Percentiles rank a stretch among this genome's conserved stretches.
Evolutionary conservation across 2,888 invertebrate species (phyloP).

Genomic region (Piscicola geometra): DNA sequence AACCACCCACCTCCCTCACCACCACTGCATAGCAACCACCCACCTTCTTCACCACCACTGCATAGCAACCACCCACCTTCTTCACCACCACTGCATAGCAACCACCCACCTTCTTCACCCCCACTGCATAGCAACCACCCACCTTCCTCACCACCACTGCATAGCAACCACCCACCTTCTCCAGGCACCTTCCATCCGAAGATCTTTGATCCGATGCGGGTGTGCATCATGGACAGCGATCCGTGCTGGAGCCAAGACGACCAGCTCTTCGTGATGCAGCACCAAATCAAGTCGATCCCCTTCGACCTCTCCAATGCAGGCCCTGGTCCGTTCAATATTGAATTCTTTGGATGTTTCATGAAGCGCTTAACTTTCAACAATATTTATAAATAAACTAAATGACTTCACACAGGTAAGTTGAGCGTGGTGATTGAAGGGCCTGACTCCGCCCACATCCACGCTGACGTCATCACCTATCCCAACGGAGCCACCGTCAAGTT

Average conservation of each 20-base stretch:
- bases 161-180: no score
- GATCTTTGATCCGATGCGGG: conserved; percentile 12
- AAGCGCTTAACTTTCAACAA: no score
- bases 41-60: no score
- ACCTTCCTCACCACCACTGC: no score
- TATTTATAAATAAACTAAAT: background rate
- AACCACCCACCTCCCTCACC: no score
- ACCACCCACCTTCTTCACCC: no score
- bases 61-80: no score
- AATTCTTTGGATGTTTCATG: background rate
- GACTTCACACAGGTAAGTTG: conserved; percentile 29
- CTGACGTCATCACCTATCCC: conserved; percentile 31
- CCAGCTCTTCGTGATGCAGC: conserved; percentile 51
- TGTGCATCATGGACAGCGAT: conserved; percentile 17
- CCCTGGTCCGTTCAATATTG: conserved; percentile 58
- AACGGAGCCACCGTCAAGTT: conserved; percentile 35
- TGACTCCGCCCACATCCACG: conserved; percentile 11
- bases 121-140: no score
- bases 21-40: no score
- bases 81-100: no score
- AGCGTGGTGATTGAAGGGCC: conserved; percentile 37
- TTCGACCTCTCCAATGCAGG: conserved; percentile 85
- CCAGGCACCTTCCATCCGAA: conserved; percentile 24
- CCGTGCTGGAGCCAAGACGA: conserved; percentile 34
- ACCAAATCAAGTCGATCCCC: conserved; percentile 62